Evolutionary conservation across 2,113 vertebrate species (phyloP), one percentile per base, ranked within the genome.

Genomic region (Phrynocephalus versicolor): DNA sequence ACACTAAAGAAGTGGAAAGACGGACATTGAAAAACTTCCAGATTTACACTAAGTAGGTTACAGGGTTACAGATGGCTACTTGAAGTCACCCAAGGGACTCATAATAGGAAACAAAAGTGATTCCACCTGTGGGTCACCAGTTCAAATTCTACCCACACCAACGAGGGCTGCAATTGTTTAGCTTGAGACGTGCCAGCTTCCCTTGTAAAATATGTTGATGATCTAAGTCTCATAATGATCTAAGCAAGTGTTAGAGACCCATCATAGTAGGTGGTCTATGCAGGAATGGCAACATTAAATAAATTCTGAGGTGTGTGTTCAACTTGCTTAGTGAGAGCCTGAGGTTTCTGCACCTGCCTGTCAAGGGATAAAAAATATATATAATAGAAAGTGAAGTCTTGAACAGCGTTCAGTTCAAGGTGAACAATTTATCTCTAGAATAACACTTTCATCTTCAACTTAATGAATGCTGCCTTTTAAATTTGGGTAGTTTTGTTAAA

Each of bases 401-500:
- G 51, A 73, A 14, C 2, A 64, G 19, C 18, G 51, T 64, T 27
- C 4, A 51, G 51, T 64, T 27, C 4, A 51, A 21, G 27, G 23
- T 62, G 62, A 73, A 58, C 15, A 87, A 19, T 12, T 67, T 18
- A 73, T 86, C 12, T 83, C 41, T 58, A 70, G 86, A 74, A 64
- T 85, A 13, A 82, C 80, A 60, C 91, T 60, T 74, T 25, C 81
- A 62, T 91, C 79, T 83, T 13, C 8, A 30, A 2, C 79, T 85
- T 78, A 41, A 37, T 84, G 64, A 89, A 13, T 81, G 72, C 81
- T 58, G 71, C 71, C 71, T 88, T 88, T 79, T 84, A 88, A 83
- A 89, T 87, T 84, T 82, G 16, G 37, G 13, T 23, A 70, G 2
- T 37, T 65, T 37, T 80, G 23, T 64, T 19, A 39, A n/a, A 51